Conservation (phyloP, 2,797 vertebrate species). For the Gouania willdenowi region DNA sequence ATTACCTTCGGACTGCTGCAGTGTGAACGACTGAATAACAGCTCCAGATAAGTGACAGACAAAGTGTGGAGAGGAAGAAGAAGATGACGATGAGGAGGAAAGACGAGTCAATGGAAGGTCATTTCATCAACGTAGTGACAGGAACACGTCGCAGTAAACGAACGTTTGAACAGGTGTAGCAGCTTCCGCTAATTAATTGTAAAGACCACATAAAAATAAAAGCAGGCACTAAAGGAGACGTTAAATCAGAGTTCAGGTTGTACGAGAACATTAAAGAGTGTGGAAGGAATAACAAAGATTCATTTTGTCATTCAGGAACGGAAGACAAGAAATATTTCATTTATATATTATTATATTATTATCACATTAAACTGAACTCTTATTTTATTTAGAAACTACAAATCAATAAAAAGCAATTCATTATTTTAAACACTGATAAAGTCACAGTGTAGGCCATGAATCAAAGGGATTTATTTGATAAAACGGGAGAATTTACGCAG, state of each 20-base stretch:
- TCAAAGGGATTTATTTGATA: no score
- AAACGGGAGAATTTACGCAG: no score
- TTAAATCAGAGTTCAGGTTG: slow-evolving; percentile 12
- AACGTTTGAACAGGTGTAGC: slow-evolving; percentile 16
- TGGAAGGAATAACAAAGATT: slow-evolving; percentile 22
- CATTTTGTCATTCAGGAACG: no score
- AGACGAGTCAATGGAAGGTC: slow-evolving; percentile 46
- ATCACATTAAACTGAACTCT: no score
- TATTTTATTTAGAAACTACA: no score
- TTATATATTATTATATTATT: no score
- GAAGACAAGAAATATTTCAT: no score
- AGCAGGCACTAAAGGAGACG: slow-evolving; percentile 11
- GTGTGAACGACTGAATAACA: slow-evolving; percentile 34
- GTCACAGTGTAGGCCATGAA: no score
- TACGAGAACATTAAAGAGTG: slow-evolving; percentile 11
- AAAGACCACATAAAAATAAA: not conserved
- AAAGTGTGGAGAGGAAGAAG: slow-evolving; percentile 39
- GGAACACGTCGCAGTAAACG: slow-evolving; percentile 15
- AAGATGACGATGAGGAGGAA: slow-evolving; percentile 30
- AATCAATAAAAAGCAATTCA: no score
- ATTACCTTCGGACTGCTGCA: slow-evolving; percentile 35
- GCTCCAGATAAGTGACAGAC: slow-evolving; percentile 56
- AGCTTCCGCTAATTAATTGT: slow-evolving; percentile 1
- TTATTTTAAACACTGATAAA: no score
- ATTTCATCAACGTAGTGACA: slow-evolving; percentile 39